phyloP scores from a whole-genome alignment of 2,888 invertebrate genomes.

The Synergus itoensis region DNA sequence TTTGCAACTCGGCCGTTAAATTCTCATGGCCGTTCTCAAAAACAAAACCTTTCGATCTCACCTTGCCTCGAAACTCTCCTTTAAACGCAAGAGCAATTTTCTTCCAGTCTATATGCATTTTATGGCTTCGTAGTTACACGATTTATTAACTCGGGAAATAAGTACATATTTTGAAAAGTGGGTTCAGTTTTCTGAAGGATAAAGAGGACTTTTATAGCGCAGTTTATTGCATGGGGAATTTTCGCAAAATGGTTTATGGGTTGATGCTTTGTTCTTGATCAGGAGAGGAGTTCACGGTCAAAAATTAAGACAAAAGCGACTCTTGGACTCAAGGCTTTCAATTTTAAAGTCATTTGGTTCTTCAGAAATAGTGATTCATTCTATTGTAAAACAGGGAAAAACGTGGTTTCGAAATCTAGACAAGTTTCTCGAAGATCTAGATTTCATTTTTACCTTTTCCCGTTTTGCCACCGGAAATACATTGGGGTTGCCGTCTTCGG shows the following conservation, averaged over 20 bases:
- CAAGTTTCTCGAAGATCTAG: background rate
- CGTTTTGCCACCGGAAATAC: conserved; percentile 16
- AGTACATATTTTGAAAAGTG: background rate
- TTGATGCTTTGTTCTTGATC: background rate
- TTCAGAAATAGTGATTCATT: background rate
- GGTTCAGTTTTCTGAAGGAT: background rate
- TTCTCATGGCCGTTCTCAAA: background rate
- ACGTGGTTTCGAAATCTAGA: background rate
- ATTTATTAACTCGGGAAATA: background rate
- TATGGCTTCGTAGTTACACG: background rate
- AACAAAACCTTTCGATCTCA: background rate
- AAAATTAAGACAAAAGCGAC: background rate
- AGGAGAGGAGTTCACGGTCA: background rate
- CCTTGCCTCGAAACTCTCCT: background rate
- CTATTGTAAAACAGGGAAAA: background rate
- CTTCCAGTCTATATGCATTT: background rate
- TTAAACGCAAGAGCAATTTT: conserved; percentile 3
- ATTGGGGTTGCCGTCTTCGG: background rate
- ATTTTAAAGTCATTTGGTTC: no score
- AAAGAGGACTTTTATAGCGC: background rate
- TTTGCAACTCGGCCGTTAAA: background rate
- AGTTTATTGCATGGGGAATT: background rate
- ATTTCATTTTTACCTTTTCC: background rate
- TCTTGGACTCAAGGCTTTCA: no score
- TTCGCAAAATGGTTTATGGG: background rate